Evolutionary conservation across 2,113 vertebrate species (phyloP), one percentile per base, ranked within the genome.

Genomic region (Lasiurus cinereus): DNA sequence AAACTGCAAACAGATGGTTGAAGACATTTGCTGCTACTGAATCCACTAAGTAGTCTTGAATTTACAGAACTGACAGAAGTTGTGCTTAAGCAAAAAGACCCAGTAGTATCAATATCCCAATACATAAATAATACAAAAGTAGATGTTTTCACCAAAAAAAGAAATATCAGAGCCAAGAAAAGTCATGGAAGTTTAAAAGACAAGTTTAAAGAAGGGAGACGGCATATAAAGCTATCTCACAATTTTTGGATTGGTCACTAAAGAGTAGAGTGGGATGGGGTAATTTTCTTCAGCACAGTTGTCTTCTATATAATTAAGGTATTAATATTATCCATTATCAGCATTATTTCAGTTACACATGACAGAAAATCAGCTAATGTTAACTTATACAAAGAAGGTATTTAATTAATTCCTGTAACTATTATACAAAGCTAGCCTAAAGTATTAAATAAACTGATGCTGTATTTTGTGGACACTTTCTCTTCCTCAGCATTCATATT

Each of bases 1-100:
- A 94, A 96, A n/a, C 50, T 96, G 4, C 64, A 94, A 94, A 93
- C 87, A 96, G 90, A 92, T 94, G 76, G 80, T 80, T 94, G 88
- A 64, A 94, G 76, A 79, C 67, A 72, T 93, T 93, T 64, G 50
- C 74, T 80, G 76, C 29, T 93, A 70, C 83, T 39, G 64, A 96
- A 95, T 86, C 29, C 90, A 96, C 96, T 76, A 94, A 83, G 83
- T 89, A 95, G 54, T 94, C 67, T 94, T 56, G 69, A 91, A 93
- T 36, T 70, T 76, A 31, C 87, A 91, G 69, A 95, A 89, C 27
- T 91, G 74, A 87, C 52, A 93, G 92, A 95, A 86, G 50, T 86
- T 91, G 27, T 94, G 70, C 79, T 96, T 96, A 94, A 95, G 74
- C 29, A 80, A 72, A 90, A 92, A 11, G 39, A 90, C 64, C 43